phyloP scores from a whole-genome alignment of 92 coral and sea anemone genomes.

The Phenganax stokvisi region DNA sequence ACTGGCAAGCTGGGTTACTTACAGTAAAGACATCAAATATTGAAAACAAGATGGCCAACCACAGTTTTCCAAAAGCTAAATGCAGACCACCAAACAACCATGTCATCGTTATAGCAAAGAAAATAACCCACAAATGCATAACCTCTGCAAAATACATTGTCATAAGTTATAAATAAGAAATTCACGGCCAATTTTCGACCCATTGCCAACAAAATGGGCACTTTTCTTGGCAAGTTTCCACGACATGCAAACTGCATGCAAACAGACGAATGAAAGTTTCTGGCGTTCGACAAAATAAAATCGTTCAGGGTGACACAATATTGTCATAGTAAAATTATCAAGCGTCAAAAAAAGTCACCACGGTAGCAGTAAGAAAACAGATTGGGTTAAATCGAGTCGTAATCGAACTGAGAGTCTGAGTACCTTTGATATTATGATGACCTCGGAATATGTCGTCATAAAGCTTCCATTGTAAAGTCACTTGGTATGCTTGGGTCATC shows the following conservation, averaged over 20 bases:
- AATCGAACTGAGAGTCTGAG: background rate
- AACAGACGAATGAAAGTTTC: too few relatives aligned
- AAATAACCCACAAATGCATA: conserved; percentile 63
- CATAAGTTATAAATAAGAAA: too few relatives aligned
- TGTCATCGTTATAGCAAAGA: conserved; percentile 61
- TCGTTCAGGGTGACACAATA: too few relatives aligned
- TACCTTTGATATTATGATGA: conserved; percentile 90
- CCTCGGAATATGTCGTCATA: conserved; percentile 96
- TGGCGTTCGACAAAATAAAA: too few relatives aligned
- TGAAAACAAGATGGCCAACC: conserved; percentile 72
- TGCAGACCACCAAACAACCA: conserved; percentile 97
- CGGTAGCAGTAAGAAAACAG: too few relatives aligned
- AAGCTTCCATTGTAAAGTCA: conserved; percentile 87
- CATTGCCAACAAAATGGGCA: too few relatives aligned
- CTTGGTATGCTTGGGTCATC: conserved; percentile 92
- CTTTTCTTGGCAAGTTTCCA: too few relatives aligned
- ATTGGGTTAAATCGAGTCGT: too few relatives aligned
- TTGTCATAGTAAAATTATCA: too few relatives aligned
- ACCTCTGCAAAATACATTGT: conserved; percentile 52
- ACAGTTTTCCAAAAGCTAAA: conserved; percentile 70
- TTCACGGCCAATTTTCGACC: too few relatives aligned
- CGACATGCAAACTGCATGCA: too few relatives aligned
- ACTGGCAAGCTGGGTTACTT: conserved; percentile 9
- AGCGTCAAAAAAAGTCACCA: too few relatives aligned
- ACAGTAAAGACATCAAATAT: conserved; percentile 71